Base-by-base conservation (phyloP, 2,797 vertebrate species). In the Crenichthys baileyi region DNA sequence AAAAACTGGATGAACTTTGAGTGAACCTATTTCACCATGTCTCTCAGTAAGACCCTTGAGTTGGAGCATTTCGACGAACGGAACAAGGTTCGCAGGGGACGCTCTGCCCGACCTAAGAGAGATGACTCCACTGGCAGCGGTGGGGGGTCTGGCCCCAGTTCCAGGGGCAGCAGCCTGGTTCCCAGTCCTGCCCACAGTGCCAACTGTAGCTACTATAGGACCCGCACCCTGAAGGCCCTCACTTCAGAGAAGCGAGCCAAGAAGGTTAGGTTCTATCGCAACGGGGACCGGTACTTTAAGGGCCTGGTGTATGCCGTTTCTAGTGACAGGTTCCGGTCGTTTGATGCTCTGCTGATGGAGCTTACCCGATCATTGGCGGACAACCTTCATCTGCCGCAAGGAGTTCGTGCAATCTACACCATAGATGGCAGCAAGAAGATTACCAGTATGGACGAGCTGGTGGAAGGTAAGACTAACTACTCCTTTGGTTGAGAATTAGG, bases 201-300 rank as follows among this genome's bases (percentile, higher is more conserved):
- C 74, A 98, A 99, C 95, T 99, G 98, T 93, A 99, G 98, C 94
- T 97, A 99, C 87, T 99, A 98, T 94, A 97, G 98, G 75, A 99
- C 97, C 83, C 96, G 98, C 55, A 99, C 98, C n/a, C 95, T 99
- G 87, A 98, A 98, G 95, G 95, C 98, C 13, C 98, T 99, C 78
- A 98, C 97, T 91, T 97, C 97, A 0, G 98, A 99, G 95, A 97
- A 97, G 88, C 97, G 96, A 46, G 98, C 98, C 82, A 97, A 97
- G 80, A 99, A 98, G 93, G 98, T 98, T 16, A 94, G 98, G n/a
- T 99, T 99, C 91, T 99, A 98, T 94, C 96, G 98, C 78, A 99
- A 99, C 0, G 98, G 98, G 22, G 98, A 99, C 95, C 96, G 96
- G 56, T 99, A 98, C 91, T 99, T 99, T 92, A 99, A 98, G 86